Conservation (phyloP, 2,797 vertebrate species). For the Tragopan temminckii region DNA sequence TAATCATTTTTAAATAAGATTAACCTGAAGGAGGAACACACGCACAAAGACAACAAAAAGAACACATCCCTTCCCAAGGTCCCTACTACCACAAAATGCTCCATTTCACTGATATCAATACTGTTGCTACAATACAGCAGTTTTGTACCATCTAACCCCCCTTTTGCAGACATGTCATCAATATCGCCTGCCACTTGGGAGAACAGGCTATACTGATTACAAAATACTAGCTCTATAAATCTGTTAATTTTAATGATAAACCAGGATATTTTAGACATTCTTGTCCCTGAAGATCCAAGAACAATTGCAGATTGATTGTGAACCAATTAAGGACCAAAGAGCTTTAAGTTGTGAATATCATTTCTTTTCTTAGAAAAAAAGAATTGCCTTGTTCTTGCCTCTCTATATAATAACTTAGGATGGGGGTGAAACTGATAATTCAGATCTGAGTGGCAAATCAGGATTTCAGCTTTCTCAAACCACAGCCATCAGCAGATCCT, state of each 20-base stretch:
- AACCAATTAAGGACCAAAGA: slow-evolving; percentile 39
- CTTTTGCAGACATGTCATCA: slow-evolving; percentile 25
- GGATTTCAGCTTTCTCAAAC: not conserved
- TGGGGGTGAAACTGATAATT: not conserved
- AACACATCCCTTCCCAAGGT: not conserved
- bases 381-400: not conserved
- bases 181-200: slow-evolving; percentile 8
- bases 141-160: not conserved
- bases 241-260: slow-evolving; percentile 57
- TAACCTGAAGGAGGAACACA: not conserved
- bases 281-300: slow-evolving; percentile 41
- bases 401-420: not conserved
- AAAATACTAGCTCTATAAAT: slow-evolving; percentile 38
- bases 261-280: slow-evolving; percentile 35
- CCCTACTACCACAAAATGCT: not conserved
- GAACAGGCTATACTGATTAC: slow-evolving; percentile 5
- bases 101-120: not conserved
- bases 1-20: slow-evolving; percentile 12
- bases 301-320: slow-evolving; percentile 45
- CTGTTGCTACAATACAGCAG: not conserved
- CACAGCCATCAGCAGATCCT: not conserved
- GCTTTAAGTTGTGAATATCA: not conserved
- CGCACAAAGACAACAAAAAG: not conserved
- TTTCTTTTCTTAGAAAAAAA: not conserved
- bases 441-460: not conserved